These are phyloP conservation scores for Rhagologus leucostigma DNA, from an alignment of 2,113 vertebrate genomes.

Conservation along the genomic window DNA sequence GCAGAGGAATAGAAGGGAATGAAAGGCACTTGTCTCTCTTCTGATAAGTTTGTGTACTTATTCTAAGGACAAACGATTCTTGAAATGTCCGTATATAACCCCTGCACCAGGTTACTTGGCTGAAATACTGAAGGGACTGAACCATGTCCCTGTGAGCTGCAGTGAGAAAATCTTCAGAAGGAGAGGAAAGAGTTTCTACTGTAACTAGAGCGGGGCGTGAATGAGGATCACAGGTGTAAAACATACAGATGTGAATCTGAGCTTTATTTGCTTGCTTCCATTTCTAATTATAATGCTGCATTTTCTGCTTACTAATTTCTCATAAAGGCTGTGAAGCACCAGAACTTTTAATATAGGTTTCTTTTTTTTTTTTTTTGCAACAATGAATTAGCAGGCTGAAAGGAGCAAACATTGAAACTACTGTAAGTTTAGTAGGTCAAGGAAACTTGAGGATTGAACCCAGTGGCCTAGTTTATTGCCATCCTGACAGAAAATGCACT, in stretches of 20 bases:
- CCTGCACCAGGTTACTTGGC: not conserved
- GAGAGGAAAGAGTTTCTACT: not conserved
- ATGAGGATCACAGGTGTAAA: not conserved
- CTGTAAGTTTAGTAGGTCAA: constrained; percentile 62
- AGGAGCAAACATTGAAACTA: constrained; percentile 24
- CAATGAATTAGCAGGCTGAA: not conserved
- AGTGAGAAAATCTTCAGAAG: not conserved
- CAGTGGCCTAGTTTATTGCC: constrained; percentile 46
- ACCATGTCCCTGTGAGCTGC: not conserved
- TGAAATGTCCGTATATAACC: not conserved
- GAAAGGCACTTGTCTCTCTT: not conserved
- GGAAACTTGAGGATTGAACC: constrained; percentile 57
- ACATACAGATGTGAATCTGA: not conserved
- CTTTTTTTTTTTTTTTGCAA: not conserved
- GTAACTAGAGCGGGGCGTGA: not conserved
- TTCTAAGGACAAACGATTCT: not conserved
- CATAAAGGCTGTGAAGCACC: not conserved
- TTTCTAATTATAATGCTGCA: not conserved
- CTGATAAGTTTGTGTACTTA: not conserved
- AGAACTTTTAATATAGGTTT: not conserved
- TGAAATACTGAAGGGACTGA: not conserved
- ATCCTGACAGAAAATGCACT: constrained; percentile 42
- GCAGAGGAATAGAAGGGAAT: not conserved
- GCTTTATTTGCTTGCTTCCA: not conserved
- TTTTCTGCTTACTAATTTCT: not conserved